Conservation (phyloP, 2,113 vertebrate species). For the Cervus canadensis region DNA sequence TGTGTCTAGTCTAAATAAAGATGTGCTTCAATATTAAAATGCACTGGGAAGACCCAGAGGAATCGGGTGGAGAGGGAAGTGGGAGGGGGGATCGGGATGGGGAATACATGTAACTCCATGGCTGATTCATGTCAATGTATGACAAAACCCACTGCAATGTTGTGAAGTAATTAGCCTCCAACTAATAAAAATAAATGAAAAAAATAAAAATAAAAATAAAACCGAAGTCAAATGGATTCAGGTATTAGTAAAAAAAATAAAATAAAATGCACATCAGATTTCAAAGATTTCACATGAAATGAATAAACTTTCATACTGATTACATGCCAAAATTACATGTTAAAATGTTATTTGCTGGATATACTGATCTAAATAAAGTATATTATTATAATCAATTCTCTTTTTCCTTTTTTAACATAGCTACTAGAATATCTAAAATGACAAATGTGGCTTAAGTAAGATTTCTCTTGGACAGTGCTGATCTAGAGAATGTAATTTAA, state of each 20-base stretch:
- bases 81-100: no score
- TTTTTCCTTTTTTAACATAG: not conserved
- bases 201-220: no score
- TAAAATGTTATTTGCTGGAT: not conserved
- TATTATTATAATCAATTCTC: not conserved
- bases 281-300: not conserved
- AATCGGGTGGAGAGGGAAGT: no score
- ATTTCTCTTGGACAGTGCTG: not conserved
- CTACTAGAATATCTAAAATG: not conserved
- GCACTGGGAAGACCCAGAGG: not conserved
- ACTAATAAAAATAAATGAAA: no score
- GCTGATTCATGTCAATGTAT: no score
- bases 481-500: constrained; percentile 11
- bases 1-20: not conserved
- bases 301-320: not conserved
- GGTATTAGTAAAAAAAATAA: constrained; percentile 4
- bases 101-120: no score
- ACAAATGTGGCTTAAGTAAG: not conserved
- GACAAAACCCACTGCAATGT: no score
- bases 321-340: not conserved
- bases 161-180: no score
- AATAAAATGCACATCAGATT: constrained; percentile 9
- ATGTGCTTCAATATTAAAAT: constrained; percentile 6
- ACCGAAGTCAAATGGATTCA: no score
- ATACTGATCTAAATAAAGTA: not conserved